Percentiles rank a stretch among this genome's conserved stretches.
phyloP scores from a whole-genome alignment of 2,113 vertebrate species.

The Cricetomys ansorgei region DNA sequence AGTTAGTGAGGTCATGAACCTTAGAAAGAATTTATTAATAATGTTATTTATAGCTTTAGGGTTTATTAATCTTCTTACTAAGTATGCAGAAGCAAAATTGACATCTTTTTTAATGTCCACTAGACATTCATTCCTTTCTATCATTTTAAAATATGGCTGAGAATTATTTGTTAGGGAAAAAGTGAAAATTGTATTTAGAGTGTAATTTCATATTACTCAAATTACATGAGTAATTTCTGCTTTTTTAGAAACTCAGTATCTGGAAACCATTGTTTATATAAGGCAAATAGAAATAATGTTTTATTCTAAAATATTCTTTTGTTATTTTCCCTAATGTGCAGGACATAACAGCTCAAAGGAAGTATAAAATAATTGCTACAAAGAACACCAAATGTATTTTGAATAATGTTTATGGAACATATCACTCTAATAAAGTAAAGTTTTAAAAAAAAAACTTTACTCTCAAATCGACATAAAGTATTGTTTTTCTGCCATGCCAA shows the following conservation, averaged over 20 bases:
- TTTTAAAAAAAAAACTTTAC: conserved; percentile 12
- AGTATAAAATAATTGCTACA: neutral
- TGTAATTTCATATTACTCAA: neutral
- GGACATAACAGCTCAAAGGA: neutral
- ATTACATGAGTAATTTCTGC: neutral
- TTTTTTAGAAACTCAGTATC: neutral
- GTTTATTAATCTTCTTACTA: neutral
- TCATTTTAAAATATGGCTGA: neutral
- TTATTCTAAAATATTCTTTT: neutral
- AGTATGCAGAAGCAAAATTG: neutral
- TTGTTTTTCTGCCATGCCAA: neutral
- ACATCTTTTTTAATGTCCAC: neutral
- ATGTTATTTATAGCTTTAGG: neutral
- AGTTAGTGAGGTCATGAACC: neutral
- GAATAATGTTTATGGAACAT: neutral
- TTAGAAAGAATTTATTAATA: neutral
- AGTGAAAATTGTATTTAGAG: neutral
- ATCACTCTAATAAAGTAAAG: conserved; percentile 25
- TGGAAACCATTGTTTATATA: neutral
- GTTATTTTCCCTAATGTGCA: neutral
- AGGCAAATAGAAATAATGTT: neutral
- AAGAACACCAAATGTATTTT: conserved; percentile 5
- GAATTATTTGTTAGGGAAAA: neutral
- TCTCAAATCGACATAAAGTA: neutral
- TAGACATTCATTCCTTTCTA: neutral